Evolutionary conservation across 2,888 invertebrate species (phyloP), one percentile per base, ranked within the genome.

Genomic region (Chouioia cunea): DNA sequence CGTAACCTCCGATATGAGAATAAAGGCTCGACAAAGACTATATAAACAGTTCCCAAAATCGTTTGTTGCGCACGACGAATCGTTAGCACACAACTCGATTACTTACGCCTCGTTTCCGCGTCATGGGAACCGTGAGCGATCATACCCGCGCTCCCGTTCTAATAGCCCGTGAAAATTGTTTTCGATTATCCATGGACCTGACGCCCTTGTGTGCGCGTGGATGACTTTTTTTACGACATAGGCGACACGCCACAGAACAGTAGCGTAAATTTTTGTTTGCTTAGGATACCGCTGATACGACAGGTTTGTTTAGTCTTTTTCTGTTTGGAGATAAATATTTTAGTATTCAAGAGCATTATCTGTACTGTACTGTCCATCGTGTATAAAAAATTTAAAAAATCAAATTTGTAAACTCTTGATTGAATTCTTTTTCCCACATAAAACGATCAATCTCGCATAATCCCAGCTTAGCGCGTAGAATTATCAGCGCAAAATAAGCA

Each of bases 151-250:
- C 53, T 66, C 58, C 50, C 63, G 82, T 84, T 85, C 79, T 81
- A 82, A 85, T 85, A 65, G 80, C 73, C 80, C 85, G 81, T 85
- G 82, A 84, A 85, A 85, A 85, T 82, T 79, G 81, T 79, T 79
- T 79, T 58, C 71, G 76, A 82, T 84, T 82, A 74, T 80, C 71
- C 77, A 82, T 74, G 82, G 79, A 60, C 78, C 27, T 27, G 27
- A 20, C 47, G 16, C 6, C 15, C 20, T 27, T 27, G 27, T 27
- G 27, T 4, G 14, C 27, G 43, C 52, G 48, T n/a, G 4, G 52
- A 1, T 47, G 53, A 52, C 59, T 60, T 60, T 59, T 56, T 68
- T 56, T 36, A 14, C 16, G 2, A 4, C 20, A 8, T 3, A 10
- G 10, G n/a, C 58, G 48, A 48, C 8, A 12, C 16, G 20, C 8